Percentiles rank a stretch among this genome's conserved stretches.
These are phyloP conservation scores for Babylonia areolata DNA, from an alignment of 1,140 invertebrate genomes.

Conservation along the genomic window DNA sequence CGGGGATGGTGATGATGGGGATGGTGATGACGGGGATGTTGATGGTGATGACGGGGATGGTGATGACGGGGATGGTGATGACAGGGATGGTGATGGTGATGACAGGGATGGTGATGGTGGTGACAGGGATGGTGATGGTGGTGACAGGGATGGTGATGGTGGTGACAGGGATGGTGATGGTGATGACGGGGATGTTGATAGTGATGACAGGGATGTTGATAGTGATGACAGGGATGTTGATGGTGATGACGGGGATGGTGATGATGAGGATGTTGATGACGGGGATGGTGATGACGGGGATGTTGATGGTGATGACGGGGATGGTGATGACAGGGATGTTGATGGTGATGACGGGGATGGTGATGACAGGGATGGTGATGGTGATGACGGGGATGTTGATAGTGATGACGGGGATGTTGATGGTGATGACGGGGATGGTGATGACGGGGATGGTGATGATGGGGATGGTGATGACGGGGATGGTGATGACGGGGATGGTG, in stretches of 20 bases:
- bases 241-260: too few species aligned
- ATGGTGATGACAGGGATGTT: conserved; percentile 8
- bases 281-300: conserved; percentile 4
- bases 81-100: conserved; percentile 21
- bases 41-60: conserved; percentile 5
- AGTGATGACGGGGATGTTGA: conserved; percentile 15
- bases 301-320: background rate
- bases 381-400: conserved; percentile 2
- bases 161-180: conserved; percentile 22
- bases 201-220: conserved; percentile 28
- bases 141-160: conserved; percentile 17
- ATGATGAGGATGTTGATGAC: too few species aligned
- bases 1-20: too few species aligned
- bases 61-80: conserved; percentile 23
- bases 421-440: background rate
- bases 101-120: conserved; percentile 20
- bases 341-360: background rate
- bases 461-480: conserved; percentile 4
- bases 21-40: too few species aligned
- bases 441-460: too few species aligned
- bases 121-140: conserved; percentile 17
- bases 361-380: conserved; percentile 20
- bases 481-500: conserved; percentile 1
- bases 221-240: conserved; percentile 13
- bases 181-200: conserved; percentile 21